Conservation (phyloP, 2,113 vertebrate genomes). For the Lonchura striata region DNA sequence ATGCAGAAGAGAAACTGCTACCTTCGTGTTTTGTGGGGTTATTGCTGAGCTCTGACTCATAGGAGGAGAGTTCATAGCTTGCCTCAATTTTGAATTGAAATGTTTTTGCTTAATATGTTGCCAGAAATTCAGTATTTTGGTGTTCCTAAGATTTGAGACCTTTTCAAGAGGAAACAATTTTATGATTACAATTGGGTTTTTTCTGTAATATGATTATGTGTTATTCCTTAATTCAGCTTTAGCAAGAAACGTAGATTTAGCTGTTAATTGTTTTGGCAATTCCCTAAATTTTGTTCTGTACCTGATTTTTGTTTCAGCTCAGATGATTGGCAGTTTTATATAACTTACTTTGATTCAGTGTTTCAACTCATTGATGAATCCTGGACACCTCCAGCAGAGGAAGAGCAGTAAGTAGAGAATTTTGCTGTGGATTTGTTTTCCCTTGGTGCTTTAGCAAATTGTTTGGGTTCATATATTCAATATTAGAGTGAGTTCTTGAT, state of each 20-base stretch:
- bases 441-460: not conserved
- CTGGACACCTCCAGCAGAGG: slow-evolving; percentile 87
- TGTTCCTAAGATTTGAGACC: not conserved
- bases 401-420: slow-evolving; percentile 86
- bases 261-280: not conserved
- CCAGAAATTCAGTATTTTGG: not conserved
- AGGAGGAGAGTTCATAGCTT: not conserved
- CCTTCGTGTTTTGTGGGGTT: not conserved
- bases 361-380: slow-evolving; percentile 90
- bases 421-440: not conserved
- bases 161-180: not conserved
- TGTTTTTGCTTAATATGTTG: not conserved
- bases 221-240: not conserved
- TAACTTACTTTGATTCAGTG: slow-evolving; percentile 93
- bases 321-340: slow-evolving; percentile 98
- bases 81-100: not conserved
- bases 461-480: not conserved
- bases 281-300: slow-evolving; percentile 51
- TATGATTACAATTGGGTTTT: not conserved
- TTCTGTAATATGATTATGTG: not conserved
- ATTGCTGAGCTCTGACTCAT: not conserved
- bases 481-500: not conserved
- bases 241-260: not conserved
- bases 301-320: slow-evolving; percentile 81
- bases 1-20: not conserved